Percentiles rank a stretch among this genome's conserved stretches.
Evolutionary conservation across 2,797 vertebrate genomes (phyloP).

Genomic region (Halcyon chelicuti): DNA sequence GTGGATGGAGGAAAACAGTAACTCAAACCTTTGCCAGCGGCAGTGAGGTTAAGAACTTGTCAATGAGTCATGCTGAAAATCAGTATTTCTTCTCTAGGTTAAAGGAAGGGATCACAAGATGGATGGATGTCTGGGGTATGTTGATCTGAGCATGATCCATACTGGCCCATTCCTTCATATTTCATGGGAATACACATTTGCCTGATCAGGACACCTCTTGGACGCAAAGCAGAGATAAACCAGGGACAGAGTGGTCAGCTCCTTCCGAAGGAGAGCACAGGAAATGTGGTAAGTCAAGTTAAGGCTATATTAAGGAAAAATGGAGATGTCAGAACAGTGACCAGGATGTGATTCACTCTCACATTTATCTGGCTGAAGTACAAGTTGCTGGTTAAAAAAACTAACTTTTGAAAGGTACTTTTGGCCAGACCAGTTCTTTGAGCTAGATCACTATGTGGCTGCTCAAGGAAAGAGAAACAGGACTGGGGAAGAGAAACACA

Average conservation of each 20-base stretch:
- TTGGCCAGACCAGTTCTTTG: neutral
- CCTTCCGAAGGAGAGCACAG: neutral
- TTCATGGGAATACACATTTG: fast-evolving
- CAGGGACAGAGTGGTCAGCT: neutral
- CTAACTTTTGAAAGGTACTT: neutral
- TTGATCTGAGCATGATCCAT: neutral
- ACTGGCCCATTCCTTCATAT: fast-evolving
- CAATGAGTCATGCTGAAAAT: neutral
- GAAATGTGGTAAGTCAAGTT: neutral
- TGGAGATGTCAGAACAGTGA: neutral
- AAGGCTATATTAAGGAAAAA: neutral
- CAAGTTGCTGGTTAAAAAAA: neutral
- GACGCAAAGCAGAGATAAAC: neutral
- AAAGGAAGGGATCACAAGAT: neutral
- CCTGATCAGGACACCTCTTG: neutral
- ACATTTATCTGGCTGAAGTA: neutral
- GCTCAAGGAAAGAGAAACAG: neutral
- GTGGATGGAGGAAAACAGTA: neutral
- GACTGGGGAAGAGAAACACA: neutral
- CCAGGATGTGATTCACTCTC: neutral
- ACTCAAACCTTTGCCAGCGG: fast-evolving
- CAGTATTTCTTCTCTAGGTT: neutral
- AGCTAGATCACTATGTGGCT: neutral
- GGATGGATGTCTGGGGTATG: neutral
- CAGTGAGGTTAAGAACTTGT: neutral